Base-by-base conservation (phyloP, 2,113 vertebrate species). In the Trinectes maculatus region DNA sequence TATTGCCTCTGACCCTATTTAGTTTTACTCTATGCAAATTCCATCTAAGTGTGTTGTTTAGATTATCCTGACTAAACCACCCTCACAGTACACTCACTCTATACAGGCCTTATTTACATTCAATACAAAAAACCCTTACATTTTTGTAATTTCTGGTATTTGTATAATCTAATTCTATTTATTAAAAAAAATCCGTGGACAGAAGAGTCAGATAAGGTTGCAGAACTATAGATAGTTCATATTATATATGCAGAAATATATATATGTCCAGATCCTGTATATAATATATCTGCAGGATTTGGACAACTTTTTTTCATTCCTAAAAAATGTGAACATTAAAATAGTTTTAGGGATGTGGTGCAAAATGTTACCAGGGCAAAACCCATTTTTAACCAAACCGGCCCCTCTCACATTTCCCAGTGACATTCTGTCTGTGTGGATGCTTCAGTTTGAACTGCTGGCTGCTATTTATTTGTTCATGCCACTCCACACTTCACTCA, bases 381-480 rank as follows among this genome's bases (percentile, higher is more conserved):
- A 19, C n/a, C 18, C 1, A 46, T 44, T 51, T 65, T 18, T 44
- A 47, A 24, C 39, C 42, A 31, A 36, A 47, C 22, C 8, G 37
- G 33, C 21, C 25, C 44, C 6, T 57, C 15, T 36, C 33, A 49
- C 24, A 3, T 57, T 53, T 18, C 26, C 69, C 25, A 34, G n/a
- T 63, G 59, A 55, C 44, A 47, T 21, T 2, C 16, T 51, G n/a
- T 66, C 34, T 39, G 28, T 34, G 16, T 48, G 11, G 15, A 59
- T 26, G 13, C 29, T 55, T 67, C 47, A n/a, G 55, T 71, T 58
- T 63, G 21, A 59, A 64, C 24, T 55, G 54, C 47, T 54, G 39
- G 26, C 52, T 65, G 67, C 34, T 61, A 25, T 70, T 54, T 69
- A 24, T 74, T 77, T 25, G 62, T 73, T 43, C 8, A 28, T 73